phyloP scores from a whole-genome alignment of 1,140 invertebrate genomes.

The Gonioctena quinquepunctata region DNA sequence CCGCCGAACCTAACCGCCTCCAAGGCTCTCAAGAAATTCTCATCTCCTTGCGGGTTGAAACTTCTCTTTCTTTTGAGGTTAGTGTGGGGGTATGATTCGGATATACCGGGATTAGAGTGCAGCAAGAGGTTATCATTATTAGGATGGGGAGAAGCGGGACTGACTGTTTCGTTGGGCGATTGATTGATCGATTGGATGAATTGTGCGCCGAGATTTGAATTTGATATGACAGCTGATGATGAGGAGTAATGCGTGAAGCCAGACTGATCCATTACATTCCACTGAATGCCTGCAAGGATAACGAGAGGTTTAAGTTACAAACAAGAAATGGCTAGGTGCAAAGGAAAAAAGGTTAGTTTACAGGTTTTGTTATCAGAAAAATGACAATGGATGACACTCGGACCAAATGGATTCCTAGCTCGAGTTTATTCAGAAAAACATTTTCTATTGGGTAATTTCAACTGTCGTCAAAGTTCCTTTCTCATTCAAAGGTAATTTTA shows the following conservation, averaged over 20 bases:
- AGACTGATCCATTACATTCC: slow-evolving; percentile 71
- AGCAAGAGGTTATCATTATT: slow-evolving; percentile 22
- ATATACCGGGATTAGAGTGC: neutral
- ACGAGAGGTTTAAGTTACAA: slow-evolving; percentile 15
- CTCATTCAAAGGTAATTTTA: no score
- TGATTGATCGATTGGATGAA: neutral
- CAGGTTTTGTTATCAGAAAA: no score
- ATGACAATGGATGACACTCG: no score
- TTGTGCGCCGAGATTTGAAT: slow-evolving; percentile 44
- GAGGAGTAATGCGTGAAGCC: slow-evolving; percentile 64
- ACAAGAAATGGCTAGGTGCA: neutral
- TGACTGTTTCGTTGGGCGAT: slow-evolving; percentile 1
- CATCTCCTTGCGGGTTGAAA: slow-evolving; percentile 74
- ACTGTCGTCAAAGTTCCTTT: no score
- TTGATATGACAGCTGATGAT: slow-evolving; percentile 40
- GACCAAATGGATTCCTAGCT: no score
- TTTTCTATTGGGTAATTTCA: no score
- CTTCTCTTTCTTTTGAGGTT: slow-evolving; percentile 64
- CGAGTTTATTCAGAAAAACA: no score
- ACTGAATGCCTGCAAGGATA: slow-evolving; percentile 68
- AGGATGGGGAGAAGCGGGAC: slow-evolving; percentile 21
- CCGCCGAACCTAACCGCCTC: slow-evolving; percentile 80
- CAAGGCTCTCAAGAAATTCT: slow-evolving; percentile 76
- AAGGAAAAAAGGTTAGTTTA: no score
- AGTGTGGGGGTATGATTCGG: slow-evolving; percentile 27